Percentiles rank a stretch among this genome's conserved stretches.
phyloP scores from a whole-genome alignment of 1,140 invertebrate genomes.

The Bombus soroeensis region DNA sequence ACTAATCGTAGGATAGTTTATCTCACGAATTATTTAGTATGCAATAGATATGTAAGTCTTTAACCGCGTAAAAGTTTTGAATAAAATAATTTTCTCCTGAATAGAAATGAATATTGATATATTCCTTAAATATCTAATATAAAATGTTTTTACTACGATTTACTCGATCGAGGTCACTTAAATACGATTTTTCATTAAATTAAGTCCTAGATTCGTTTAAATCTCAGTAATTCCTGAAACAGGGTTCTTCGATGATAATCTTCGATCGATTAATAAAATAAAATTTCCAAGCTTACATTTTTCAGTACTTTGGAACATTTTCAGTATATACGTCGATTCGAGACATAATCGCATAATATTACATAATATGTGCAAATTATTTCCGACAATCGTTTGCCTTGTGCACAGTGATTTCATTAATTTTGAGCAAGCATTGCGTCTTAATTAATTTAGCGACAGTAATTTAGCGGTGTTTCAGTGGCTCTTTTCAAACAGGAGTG shows the following conservation, averaged over 20 bases:
- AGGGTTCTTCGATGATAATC: background rate
- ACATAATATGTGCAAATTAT: background rate
- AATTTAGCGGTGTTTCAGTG: background rate
- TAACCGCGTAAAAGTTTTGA: too few relatives aligned
- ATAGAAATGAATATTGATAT: background rate
- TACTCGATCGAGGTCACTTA: background rate
- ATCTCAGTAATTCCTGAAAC: background rate
- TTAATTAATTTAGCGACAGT: conserved; percentile 33
- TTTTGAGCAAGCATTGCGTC: background rate
- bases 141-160: background rate
- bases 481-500: background rate
- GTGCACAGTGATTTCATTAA: conserved; percentile 9
- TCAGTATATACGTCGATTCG: background rate
- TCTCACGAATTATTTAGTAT: too few relatives aligned
- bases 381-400: background rate
- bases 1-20: too few relatives aligned
- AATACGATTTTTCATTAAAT: background rate
- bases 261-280: background rate
- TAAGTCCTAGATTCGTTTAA: background rate
- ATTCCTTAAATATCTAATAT: background rate
- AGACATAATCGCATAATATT: background rate
- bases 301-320: background rate
- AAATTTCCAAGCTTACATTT: background rate
- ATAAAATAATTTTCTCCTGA: too few relatives aligned
- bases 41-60: too few relatives aligned